Percentiles rank a stretch among this genome's conserved stretches.
phyloP scores from a whole-genome alignment of 2,888 invertebrate genomes.

The Catocala fraxini region DNA sequence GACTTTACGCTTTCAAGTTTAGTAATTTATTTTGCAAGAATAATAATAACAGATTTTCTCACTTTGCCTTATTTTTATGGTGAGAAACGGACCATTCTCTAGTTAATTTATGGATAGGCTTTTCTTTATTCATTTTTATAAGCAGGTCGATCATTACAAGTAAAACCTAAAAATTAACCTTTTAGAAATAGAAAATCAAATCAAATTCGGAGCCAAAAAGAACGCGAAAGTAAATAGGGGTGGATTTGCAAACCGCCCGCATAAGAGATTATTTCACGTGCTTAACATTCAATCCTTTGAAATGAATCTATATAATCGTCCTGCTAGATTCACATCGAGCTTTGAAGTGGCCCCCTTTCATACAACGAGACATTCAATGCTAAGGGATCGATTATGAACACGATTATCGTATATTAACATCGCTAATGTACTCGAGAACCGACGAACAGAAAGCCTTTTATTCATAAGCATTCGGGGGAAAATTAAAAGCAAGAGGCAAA shows the following conservation, averaged over 20 bases:
- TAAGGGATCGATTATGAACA: constrained; percentile 74
- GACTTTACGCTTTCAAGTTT: constrained; percentile 12
- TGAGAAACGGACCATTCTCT: constrained; percentile 4
- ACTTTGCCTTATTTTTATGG: constrained; percentile 12
- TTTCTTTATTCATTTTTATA: constrained; percentile 19
- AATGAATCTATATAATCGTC: constrained; percentile 41
- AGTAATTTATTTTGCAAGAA: constrained; percentile 15
- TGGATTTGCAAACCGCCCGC: constrained; percentile 48
- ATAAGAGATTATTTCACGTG: constrained; percentile 52
- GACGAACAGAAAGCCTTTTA: constrained; percentile 69
- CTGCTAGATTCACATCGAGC: constrained; percentile 45
- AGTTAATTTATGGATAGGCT: constrained; percentile 25
- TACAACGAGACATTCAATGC: constrained; percentile 61
- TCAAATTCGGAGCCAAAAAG: constrained; percentile 29
- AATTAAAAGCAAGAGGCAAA: constrained; percentile 65
- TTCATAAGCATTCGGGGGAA: constrained; percentile 64
- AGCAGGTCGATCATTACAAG: constrained; percentile 1
- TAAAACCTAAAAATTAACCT: constrained; percentile 16
- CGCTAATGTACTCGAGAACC: constrained; percentile 75
- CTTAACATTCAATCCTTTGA: constrained; percentile 51
- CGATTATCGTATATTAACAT: constrained; percentile 79
- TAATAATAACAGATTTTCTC: constrained; percentile 9
- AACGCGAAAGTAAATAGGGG: constrained; percentile 41
- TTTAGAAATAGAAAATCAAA: constrained; percentile 36
- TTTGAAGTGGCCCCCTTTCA: constrained; percentile 52